Evolutionary conservation across 2,888 invertebrate species (phyloP).

Genomic region (Sabellastarte sp.): DNA sequence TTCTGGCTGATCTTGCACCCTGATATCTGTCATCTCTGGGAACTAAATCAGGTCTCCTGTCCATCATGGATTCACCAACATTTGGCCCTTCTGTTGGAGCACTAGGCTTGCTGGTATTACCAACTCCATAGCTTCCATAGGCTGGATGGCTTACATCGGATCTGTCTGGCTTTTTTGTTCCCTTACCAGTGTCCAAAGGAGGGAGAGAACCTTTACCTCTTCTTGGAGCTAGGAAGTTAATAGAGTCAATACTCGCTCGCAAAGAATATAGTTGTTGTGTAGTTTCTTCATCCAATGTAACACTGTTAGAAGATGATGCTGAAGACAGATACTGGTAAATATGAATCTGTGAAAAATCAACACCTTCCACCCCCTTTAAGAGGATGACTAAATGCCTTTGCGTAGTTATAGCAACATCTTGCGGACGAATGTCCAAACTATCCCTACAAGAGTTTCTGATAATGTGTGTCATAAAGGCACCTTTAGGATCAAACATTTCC

Average conservation of each 20-base stretch:
- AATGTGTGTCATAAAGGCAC: slow-evolving; percentile 34
- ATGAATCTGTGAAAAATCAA: slow-evolving; percentile 10
- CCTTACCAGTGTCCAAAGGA: neutral
- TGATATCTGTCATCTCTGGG: too few relatives aligned
- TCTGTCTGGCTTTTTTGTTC: too few relatives aligned
- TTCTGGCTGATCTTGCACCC: too few relatives aligned
- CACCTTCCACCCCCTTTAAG: slow-evolving; percentile 9
- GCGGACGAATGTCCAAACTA: slow-evolving; percentile 9
- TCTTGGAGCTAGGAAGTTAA: neutral
- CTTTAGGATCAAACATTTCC: slow-evolving; percentile 42
- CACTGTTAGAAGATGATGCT: too few relatives aligned
- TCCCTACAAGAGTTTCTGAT: slow-evolving; percentile 24
- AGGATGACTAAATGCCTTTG: slow-evolving; percentile 6
- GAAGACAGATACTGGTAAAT: neutral
- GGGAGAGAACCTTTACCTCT: neutral
- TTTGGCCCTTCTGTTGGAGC: too few relatives aligned
- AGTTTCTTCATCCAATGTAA: neutral
- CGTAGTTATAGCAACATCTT: neutral
- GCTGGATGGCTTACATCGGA: too few relatives aligned
- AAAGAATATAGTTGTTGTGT: neutral
- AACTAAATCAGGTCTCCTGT: too few relatives aligned
- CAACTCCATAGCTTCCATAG: too few relatives aligned
- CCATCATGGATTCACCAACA: too few relatives aligned
- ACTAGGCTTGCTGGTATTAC: too few relatives aligned
- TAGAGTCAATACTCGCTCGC: neutral